Base-by-base conservation (phyloP, 2,888 invertebrate genomes). In the Patella pellucida region DNA sequence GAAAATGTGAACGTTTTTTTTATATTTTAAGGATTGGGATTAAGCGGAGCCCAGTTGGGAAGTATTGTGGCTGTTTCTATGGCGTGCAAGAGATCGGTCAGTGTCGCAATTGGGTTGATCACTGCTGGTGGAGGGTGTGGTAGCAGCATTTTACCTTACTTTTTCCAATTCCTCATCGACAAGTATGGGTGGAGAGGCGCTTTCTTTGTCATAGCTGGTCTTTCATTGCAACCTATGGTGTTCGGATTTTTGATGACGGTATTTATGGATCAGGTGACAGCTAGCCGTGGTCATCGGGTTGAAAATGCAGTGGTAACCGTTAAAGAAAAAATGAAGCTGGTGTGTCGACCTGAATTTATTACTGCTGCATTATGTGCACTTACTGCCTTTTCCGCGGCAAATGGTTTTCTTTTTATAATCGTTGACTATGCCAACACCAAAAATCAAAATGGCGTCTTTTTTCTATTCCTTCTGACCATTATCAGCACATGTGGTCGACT, bases 371-470 rank as follows among this genome's bases (percentile, higher is more conserved):
- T 62, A 19, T 19, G 12, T 12, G 62, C 23, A 23, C 14, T 62
- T 15, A 62, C 23, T 0, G 62, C 19, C 19, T 62, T 62, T 23
- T 11, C 62, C 15, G 9, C 62, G 1, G 23, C 62, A 14, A 62
- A 62, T 62, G 62, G 62, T 23, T 62, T 62, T 23, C 23, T 62
- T 62, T 62, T 62, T 62, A 62, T 62, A 12, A 23, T 62, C 23
- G 9, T 62, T 23, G 62, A 62, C 23, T 62, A 23, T 23, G 62
- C 62, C 19, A 14, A 19, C 62, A 62, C 19, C 15, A 62, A 62
- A 62, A 11, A 62, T 16, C 19, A 23, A 19, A 23, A 62, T 19
- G 62, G 62, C 14, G 62, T 62, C 19, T 62, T 62, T 23, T 23
- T 62, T 62, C 19, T 62, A 23, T 62, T 62, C 15, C n/a, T 62